These are phyloP conservation scores for Halcyon smyrnensis DNA, from an alignment of 2,797 vertebrate genomes.

Conservation along the genomic window DNA sequence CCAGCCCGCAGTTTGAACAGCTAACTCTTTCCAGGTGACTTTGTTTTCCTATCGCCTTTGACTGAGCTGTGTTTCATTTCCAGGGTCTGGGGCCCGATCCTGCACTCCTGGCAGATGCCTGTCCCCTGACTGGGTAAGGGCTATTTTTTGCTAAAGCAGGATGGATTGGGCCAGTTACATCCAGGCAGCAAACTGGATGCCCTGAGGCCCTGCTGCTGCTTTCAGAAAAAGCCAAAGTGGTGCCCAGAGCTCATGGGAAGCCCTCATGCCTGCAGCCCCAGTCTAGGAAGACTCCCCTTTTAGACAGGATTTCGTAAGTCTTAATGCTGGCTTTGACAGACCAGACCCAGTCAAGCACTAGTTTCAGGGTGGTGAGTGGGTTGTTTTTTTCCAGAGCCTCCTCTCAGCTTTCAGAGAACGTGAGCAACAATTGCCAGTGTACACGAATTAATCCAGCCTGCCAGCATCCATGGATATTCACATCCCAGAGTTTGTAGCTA, in stretches of 20 bases:
- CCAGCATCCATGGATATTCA: fast-evolving
- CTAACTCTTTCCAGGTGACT: slow-evolving; percentile 52
- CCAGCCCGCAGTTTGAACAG: background rate
- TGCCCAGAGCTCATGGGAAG: background rate
- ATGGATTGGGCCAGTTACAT: background rate
- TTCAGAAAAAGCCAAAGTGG: background rate
- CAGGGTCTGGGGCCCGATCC: background rate
- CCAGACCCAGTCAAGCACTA: background rate
- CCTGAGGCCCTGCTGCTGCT: background rate
- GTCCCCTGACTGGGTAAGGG: background rate
- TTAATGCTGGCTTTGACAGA: fast-evolving
- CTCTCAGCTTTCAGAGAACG: background rate
- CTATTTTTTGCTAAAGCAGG: background rate
- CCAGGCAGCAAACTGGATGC: background rate
- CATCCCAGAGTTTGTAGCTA: background rate
- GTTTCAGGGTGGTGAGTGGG: background rate
- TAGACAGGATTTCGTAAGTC: background rate
- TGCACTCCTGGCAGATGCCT: background rate
- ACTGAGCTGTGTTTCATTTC: background rate
- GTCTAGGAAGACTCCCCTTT: background rate
- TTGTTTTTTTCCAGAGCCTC: background rate
- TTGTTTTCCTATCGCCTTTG: background rate
- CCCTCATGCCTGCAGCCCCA: fast-evolving
- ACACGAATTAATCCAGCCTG: fast-evolving
- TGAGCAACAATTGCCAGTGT: background rate